Conservation (phyloP, 2,113 vertebrate species). For the Clinocottus analis region DNA sequence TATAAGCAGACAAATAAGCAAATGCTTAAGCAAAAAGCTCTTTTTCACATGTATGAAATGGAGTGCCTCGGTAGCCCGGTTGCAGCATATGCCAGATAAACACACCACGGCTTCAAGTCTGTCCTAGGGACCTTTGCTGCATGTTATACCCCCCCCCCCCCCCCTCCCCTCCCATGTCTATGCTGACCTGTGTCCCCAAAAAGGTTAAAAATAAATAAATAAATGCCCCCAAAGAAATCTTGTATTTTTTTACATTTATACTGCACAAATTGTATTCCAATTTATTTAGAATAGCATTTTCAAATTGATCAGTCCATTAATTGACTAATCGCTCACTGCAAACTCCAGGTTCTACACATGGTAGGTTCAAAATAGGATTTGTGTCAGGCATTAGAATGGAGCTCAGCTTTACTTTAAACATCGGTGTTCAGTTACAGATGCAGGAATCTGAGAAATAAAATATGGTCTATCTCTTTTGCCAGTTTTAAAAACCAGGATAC, state of each 20-base stretch:
- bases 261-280: neutral
- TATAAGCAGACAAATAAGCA: neutral
- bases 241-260: neutral
- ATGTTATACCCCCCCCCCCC: too few relatives aligned
- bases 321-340: neutral
- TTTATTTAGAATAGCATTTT: neutral
- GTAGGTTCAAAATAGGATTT: neutral
- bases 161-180: too few relatives aligned
- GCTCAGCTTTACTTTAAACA: neutral
- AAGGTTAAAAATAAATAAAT: too few relatives aligned
- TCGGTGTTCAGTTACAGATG: too few relatives aligned
- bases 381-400: neutral
- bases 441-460: neutral
- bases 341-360: neutral
- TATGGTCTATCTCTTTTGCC: neutral
- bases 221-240: too few relatives aligned
- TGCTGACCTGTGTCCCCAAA: too few relatives aligned
- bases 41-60: neutral
- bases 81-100: too few relatives aligned
- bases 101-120: too few relatives aligned
- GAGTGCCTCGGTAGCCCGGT: neutral
- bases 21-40: neutral
- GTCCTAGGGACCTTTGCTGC: too few relatives aligned
- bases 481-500: neutral
- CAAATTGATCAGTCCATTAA: neutral